Evolutionary conservation across 2,113 vertebrate species (phyloP), one percentile per base, ranked within the genome.

Genomic region (Toxostoma redivivum): DNA sequence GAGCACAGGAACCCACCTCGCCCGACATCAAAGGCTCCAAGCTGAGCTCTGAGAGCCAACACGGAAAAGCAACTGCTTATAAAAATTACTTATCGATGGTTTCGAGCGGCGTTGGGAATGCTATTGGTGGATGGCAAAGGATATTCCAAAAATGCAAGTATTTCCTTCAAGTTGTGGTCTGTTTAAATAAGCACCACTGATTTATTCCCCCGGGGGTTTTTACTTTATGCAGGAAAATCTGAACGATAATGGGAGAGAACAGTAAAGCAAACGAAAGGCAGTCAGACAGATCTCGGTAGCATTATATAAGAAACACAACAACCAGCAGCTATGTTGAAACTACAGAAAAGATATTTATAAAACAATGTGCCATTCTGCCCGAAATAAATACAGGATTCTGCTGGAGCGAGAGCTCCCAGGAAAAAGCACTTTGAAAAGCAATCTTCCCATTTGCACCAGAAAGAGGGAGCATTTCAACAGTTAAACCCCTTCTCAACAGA

Each of bases 301-400:
- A 54, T 97, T 96, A 97, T 90, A 74, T 95, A 96, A 96, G 95
- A 81, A 94, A 91, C 82, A 93, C 91, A 93, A 93, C 92, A 94
- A 94, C 74, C 85, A 66, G 74, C 92, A 92, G 92, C 96, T 88
- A 42, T 80, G 72, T 76, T 54, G 93, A 93, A 96, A 93, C 88
- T 92, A 90, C 69, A 93, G 95, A 90, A 90, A 65, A 96, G 90
- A 95, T 90, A 92, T 96, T 94, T 92, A 94, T 85, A 94, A 95
- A 96, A 94, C 95, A 95, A 86, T 88, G 88, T 94, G 92, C 88
- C 85, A 74, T 94, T 93, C 94, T 90, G 90, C 95, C 93, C 37
- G 79, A 96, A 94, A 97, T 94, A 97, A 96, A 93, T 54, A 50
- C 74, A 94, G 90, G 71, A 88, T 93, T 78, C 92, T 95, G 82